Evolutionary conservation across 2,888 invertebrate genomes (phyloP), one percentile per base, ranked within the genome.

Genomic region (Drosophila anomelani): DNA sequence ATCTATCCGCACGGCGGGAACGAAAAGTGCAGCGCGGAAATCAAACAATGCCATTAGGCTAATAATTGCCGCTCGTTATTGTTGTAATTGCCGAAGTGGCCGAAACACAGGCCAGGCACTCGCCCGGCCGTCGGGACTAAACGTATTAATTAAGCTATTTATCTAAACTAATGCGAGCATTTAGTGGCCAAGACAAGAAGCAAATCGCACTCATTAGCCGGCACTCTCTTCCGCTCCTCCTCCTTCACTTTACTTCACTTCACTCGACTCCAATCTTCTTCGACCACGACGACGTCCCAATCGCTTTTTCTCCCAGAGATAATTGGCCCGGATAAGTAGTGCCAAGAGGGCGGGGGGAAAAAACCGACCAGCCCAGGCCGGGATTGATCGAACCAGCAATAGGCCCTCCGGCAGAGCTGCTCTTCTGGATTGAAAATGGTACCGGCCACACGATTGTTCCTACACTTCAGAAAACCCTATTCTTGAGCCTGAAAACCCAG

Each of bases 131-230:
- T 49, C 62, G 77, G 59, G 62, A 81, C 82, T 77, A 80, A 84
- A 86, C 81, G 86, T 88, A 88, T 85, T 85, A 88, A 85, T 88
- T 85, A 85, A 85, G 88, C 85, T 86, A 85, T 85, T 85, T 85
- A 85, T 85, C 85, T 88, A 85, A 88, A 85, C 85, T 85, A 85
- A 85, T 85, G 88, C 88, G 88, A 85, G 85, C 88, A 84, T 88
- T 85, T 85, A 85, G 88, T 81, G 80, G 85, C 80, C 88, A 85
- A 85, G 85, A 85, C 85, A 88, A 77, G 85, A 74, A 88, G 85
- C 85, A 85, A 85, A 85, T 85, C 86, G 88, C 85, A 81, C 87
- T 86, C 85, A 85, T 85, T 85, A 85, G 88, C 74, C 74, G 70
- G 69, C 69, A 55, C 58, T 20, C 55, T 8, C 1, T 29, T 17